Conservation (phyloP, 2,888 invertebrate genomes). For the Diaperis boleti region DNA sequence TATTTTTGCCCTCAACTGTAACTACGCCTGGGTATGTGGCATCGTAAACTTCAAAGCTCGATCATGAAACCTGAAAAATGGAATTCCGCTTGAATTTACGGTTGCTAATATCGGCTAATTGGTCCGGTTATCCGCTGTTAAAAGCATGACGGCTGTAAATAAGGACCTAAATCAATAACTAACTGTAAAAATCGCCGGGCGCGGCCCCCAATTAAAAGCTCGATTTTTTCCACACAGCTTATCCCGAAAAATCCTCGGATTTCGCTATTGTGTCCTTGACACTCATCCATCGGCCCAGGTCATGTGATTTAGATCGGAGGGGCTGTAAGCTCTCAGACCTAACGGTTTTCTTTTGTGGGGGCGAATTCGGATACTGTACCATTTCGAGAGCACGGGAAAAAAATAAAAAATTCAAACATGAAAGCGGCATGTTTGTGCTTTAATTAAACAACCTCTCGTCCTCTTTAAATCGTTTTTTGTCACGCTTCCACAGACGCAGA, state of each 20-base stretch:
- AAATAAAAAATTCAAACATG: constrained; percentile 10
- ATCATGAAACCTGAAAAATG: background rate
- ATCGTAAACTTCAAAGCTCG: background rate
- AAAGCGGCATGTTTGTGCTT: constrained; percentile 26
- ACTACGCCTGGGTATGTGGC: no score
- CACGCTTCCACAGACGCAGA: constrained; percentile 29
- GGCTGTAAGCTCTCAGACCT: constrained; percentile 29
- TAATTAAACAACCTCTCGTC: constrained; percentile 28
- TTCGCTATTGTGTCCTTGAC: constrained; percentile 35
- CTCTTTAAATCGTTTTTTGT: constrained; percentile 27
- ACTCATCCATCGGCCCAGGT: constrained; percentile 25
- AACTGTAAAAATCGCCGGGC: constrained; percentile 16
- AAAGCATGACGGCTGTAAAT: background rate
- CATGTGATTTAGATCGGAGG: constrained; percentile 20
- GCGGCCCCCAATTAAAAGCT: constrained; percentile 6
- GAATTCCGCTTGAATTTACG: constrained; percentile 2
- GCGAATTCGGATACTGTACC: constrained; percentile 29
- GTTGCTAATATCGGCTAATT: constrained; percentile 16
- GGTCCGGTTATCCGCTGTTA: constrained; percentile 4
- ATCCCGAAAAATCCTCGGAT: constrained; percentile 16
- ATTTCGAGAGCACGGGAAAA: constrained; percentile 12
- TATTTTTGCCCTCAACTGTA: no score
- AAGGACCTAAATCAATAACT: constrained; percentile 8
- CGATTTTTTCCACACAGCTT: constrained; percentile 2
- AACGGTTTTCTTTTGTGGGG: constrained; percentile 43